These are phyloP conservation scores for Dolomedes plantarius DNA, from an alignment of 2,888 invertebrate species.

Conservation along the genomic window DNA sequence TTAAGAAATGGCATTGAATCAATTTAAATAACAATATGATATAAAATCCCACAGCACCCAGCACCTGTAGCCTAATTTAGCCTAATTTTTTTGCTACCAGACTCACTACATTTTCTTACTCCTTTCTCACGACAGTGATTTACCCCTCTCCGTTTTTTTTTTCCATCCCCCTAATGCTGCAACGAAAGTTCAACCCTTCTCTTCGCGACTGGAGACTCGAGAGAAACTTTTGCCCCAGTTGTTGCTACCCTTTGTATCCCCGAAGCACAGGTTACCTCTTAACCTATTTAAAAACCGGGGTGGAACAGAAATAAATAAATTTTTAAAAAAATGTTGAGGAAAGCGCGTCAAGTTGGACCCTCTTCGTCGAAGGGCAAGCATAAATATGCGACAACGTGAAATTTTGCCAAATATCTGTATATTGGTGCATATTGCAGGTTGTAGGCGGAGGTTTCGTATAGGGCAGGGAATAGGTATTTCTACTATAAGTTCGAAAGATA, in stretches of 20 bases:
- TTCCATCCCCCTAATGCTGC: background rate
- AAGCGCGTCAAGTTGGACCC: background rate
- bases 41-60: background rate
- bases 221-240: conserved; percentile 60
- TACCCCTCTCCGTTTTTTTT: background rate
- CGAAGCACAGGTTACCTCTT: conserved; percentile 40
- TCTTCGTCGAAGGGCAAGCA: background rate
- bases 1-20: no score
- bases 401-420: no score
- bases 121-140: conserved; percentile 39
- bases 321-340: background rate
- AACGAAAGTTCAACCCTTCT: conserved; percentile 41
- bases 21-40: no score
- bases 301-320: background rate
- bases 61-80: conserved; percentile 8
- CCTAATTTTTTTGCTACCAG: background rate
- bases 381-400: no score
- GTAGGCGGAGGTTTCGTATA: no score
- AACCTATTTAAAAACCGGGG: conserved; percentile 37
- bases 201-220: conserved; percentile 24
- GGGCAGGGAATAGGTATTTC: no score
- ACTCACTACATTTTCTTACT: conserved; percentile 24
- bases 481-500: no score
- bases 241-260: conserved; percentile 20
- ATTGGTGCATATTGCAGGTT: no score